Base-by-base conservation (phyloP, 2,113 vertebrate genomes). In the Sylvia atricapilla region DNA sequence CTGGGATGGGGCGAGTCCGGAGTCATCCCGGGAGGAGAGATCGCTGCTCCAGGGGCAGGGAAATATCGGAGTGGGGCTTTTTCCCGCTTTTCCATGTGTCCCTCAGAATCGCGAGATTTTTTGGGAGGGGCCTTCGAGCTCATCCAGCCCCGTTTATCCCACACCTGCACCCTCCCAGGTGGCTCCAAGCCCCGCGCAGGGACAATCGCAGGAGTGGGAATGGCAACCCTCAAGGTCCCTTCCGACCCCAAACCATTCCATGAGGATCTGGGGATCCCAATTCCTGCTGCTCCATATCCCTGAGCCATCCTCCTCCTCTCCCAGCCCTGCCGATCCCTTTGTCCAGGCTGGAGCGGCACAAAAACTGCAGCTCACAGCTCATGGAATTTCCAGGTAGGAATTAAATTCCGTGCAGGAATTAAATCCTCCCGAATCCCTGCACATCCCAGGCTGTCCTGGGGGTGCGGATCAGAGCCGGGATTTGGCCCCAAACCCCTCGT, bases 401-500 rank as follows among this genome's bases (percentile, higher is more conserved):
- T 50, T 15, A 11, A 62, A 50, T 49, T 19, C 44, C 56, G 1
- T 2, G 21, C 21, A 7, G 56, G 13, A 39, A 21, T 50, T 1
- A 15, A 77, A 67, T 3, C 59, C 35, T 55, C 23, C 58, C 3
- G 43, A 28, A 3, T 6, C 60, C 37, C 41, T 3, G 39, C 6
- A 0, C n/a, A 1, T 16, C 53, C 37, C 43, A 39, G 20, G 28
- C 46, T 19, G 35, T 16, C 41, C 10, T 10, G 0, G 49, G 60
- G 24, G 16, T 5, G 37, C 11, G 4, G 15, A 43, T 33, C 55
- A 14, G 56, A 13, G 24, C 33, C 14, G 6, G 49, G 21, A 31
- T 81, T 14, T 4, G 35, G 23, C 46, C 43, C n/a, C 12, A 2
- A 17, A 44, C 8, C 24, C 58, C 13, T 9, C 0, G 1, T 2